Evolutionary conservation across 2,888 invertebrate genomes (phyloP).

Genomic region (Tiphia femorata): DNA sequence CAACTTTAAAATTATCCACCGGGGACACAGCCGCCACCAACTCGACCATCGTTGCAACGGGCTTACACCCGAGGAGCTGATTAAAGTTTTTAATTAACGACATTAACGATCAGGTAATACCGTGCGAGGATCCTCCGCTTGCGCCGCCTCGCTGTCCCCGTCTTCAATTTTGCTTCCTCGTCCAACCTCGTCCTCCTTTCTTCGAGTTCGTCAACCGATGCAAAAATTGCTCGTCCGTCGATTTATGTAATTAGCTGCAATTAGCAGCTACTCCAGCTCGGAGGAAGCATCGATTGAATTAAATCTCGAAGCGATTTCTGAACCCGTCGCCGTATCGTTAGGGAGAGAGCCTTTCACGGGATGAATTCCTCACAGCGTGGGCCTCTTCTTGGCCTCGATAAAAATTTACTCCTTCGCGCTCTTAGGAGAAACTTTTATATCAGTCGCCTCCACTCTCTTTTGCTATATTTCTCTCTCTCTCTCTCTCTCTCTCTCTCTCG

Average conservation of each 20-base stretch:
- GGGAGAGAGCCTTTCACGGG: background rate
- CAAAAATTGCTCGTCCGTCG: constrained; percentile 20
- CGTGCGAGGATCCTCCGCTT: background rate
- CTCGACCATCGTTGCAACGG: background rate
- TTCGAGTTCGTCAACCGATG: background rate
- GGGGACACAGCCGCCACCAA: background rate
- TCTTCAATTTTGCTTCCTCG: background rate
- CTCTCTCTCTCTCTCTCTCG: too few species aligned
- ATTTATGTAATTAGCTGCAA: constrained; percentile 37
- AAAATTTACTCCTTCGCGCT: too few species aligned
- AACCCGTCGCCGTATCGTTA: background rate
- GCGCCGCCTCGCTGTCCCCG: background rate
- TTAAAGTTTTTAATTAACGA: constrained; percentile 57
- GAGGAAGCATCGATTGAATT: constrained; percentile 27
- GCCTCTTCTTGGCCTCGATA: constrained; percentile 10
- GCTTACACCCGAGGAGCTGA: constrained; percentile 24
- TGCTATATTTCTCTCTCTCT: background rate
- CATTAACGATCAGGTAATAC: constrained; percentile 45
- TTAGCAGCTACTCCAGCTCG: constrained; percentile 26
- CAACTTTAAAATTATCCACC: constrained; percentile 16
- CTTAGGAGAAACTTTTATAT: background rate
- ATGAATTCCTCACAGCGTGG: constrained; percentile 22
- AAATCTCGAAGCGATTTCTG: constrained; percentile 21
- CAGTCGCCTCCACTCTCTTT: background rate
- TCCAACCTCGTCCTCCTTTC: background rate